These are phyloP conservation scores for Xenopus laevis DNA, from an alignment of 2,113 vertebrate species.

Conservation along the genomic window DNA sequence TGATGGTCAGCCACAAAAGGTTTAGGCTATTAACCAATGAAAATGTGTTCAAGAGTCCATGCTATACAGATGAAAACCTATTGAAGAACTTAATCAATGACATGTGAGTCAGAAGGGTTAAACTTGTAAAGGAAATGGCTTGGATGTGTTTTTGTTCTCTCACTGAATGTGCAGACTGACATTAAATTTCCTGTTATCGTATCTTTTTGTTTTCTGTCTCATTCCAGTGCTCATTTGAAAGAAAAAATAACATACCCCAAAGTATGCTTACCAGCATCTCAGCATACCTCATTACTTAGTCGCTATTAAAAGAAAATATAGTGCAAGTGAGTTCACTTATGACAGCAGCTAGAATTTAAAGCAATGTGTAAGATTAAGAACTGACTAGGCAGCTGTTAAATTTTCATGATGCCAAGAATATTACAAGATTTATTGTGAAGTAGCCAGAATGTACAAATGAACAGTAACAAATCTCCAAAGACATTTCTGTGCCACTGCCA, in stretches of 20 bases:
- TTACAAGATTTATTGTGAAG: neutral
- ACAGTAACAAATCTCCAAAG: neutral
- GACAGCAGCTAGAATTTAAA: neutral
- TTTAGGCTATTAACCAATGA: too few species aligned
- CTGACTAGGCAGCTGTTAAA: neutral
- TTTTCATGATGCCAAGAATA: neutral
- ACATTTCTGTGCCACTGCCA: neutral
- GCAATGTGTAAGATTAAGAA: neutral
- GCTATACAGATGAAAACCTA: too few species aligned
- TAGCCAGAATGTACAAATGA: neutral
- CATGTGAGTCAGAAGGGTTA: neutral
- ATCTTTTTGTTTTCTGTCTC: neutral
- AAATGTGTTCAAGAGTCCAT: too few species aligned
- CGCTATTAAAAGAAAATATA: neutral
- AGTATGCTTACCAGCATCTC: too few species aligned
- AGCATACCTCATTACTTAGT: too few species aligned
- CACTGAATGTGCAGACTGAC: neutral
- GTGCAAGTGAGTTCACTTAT: neutral
- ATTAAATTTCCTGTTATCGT: conserved; percentile 10
- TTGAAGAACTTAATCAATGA: too few species aligned
- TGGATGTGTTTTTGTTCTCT: neutral
- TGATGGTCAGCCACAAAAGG: too few species aligned
- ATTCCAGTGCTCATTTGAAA: too few species aligned
- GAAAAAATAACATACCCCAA: too few species aligned
- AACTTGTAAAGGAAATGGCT: neutral